Percentiles rank a stretch among this genome's conserved stretches.
These are phyloP conservation scores for Xiphophorus birchmanni DNA, from an alignment of 2,797 vertebrate genomes.

Conservation along the genomic window DNA sequence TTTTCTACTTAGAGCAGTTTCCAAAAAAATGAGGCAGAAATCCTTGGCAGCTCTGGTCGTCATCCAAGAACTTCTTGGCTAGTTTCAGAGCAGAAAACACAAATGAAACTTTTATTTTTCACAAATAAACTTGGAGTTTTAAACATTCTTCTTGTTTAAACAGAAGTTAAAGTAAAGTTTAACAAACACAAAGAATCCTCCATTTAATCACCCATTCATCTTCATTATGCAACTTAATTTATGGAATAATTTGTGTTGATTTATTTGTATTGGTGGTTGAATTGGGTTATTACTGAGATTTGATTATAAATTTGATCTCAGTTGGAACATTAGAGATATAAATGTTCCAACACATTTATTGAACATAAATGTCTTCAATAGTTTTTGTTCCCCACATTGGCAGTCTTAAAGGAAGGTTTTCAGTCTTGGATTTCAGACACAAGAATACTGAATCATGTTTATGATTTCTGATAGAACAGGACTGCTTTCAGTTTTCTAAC, in stretches of 20 bases:
- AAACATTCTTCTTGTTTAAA: not conserved
- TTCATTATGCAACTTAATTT: not conserved
- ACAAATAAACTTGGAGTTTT: conserved; percentile 18
- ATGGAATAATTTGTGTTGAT: not conserved
- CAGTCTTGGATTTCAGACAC: not conserved
- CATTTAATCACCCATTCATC: not conserved
- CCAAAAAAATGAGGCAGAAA: conserved; percentile 24
- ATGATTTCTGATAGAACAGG: not conserved
- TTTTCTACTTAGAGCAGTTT: conserved; percentile 45
- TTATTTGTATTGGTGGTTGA: not conserved
- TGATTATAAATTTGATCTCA: not conserved
- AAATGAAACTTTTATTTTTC: conserved; percentile 12
- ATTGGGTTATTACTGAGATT: not conserved
- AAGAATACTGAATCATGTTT: not conserved
- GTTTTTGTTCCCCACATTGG: not conserved
- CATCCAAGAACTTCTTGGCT: conserved; percentile 45
- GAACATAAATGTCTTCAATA: not conserved
- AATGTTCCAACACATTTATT: not conserved
- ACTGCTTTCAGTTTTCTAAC: not conserved
- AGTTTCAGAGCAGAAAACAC: conserved; percentile 22
- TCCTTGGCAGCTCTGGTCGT: conserved; percentile 22
- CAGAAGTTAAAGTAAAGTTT: not conserved
- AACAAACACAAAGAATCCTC: not conserved
- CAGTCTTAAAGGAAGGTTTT: not conserved
- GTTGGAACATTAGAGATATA: not conserved